A percentile compares a stretch with the other conserved stretches of the same genome.
phyloP scores from a whole-genome alignment of 2,888 invertebrate species.

The Drosophila tanythrix region DNA sequence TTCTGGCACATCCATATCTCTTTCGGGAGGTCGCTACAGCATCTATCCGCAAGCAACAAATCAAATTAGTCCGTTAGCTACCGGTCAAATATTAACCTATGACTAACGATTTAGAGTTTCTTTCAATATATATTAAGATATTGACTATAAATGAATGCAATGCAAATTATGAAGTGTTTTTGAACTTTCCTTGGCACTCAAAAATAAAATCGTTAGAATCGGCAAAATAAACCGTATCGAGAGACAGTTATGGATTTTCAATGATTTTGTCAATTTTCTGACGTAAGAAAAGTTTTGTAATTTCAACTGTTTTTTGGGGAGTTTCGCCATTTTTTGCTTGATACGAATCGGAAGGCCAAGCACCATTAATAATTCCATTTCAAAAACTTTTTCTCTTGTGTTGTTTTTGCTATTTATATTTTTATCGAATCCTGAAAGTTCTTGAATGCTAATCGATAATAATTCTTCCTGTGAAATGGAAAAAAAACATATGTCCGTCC shows the following conservation, averaged over 20 bases:
- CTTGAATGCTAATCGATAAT: neutral
- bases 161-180: neutral
- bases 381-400: neutral
- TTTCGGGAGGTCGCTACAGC: constrained; percentile 21
- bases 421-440: neutral
- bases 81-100: neutral
- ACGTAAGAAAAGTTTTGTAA: neutral
- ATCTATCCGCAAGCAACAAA: constrained; percentile 5
- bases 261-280: neutral
- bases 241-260: neutral
- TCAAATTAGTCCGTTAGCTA: neutral
- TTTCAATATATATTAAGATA: neutral
- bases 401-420: neutral
- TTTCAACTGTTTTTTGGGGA: neutral
- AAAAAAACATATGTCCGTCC: neutral
- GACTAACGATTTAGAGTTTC: constrained; percentile 7
- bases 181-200: too few species aligned
- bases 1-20: constrained; percentile 14
- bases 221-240: neutral
- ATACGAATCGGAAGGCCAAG: neutral
- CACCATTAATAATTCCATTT: neutral
- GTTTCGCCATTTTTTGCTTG: neutral
- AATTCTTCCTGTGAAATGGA: neutral
- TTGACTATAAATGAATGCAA: neutral
- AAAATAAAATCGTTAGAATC: neutral